Percentiles rank a stretch among this genome's conserved stretches.
These are phyloP conservation scores for Drosophila formosana DNA, from an alignment of 2,888 invertebrate species.

Conservation along the genomic window DNA sequence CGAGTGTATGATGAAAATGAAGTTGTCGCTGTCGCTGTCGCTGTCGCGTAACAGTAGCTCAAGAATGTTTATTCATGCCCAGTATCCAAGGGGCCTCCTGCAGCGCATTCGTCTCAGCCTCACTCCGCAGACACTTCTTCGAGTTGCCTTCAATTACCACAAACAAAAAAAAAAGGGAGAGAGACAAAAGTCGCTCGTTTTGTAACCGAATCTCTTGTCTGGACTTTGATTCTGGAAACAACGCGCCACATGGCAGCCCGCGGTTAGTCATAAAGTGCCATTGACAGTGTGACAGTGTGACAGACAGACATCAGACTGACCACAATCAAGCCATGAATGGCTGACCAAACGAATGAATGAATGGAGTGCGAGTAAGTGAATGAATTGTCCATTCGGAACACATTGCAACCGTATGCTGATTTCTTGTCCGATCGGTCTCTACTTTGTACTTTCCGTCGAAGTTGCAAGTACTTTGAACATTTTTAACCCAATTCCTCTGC, in stretches of 20 bases:
- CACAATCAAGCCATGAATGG: constrained; percentile 42
- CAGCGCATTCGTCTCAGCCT: constrained; percentile 39
- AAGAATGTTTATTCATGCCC: constrained; percentile 55
- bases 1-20: constrained; percentile 52
- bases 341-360: constrained; percentile 37
- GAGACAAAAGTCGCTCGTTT: constrained; percentile 36
- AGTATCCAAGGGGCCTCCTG: constrained; percentile 57
- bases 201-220: constrained; percentile 66
- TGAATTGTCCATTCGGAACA: constrained; percentile 53
- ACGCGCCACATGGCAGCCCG: constrained; percentile 28
- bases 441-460: constrained; percentile 61
- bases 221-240: constrained; percentile 24
- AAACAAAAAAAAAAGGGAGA: constrained; percentile 13
- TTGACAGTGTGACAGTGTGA: constrained; percentile 49
- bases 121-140: neutral
- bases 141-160: constrained; percentile 64
- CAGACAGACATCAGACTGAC: constrained; percentile 32
- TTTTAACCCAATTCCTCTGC: constrained; percentile 64
- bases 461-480: constrained; percentile 46
- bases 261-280: constrained; percentile 50
- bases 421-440: constrained; percentile 14
- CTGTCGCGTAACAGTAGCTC: constrained; percentile 70
- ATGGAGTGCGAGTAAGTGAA: constrained; percentile 34
- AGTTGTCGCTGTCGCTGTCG: constrained; percentile 44
- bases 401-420: constrained; percentile 71